These are phyloP conservation scores for Xiphydria camelus DNA, from an alignment of 2,888 invertebrate species.

Conservation along the genomic window DNA sequence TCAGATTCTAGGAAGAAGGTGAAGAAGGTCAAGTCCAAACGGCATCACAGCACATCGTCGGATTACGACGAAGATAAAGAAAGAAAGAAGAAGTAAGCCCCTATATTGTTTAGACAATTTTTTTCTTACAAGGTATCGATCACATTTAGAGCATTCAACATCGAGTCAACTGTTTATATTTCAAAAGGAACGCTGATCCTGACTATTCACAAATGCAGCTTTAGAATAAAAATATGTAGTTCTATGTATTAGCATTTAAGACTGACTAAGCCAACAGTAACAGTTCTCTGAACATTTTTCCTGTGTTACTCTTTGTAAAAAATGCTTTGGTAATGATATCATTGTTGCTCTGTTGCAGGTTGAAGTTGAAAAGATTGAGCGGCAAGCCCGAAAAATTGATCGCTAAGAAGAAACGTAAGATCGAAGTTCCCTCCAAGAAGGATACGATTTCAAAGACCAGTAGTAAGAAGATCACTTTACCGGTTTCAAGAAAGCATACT, in stretches of 20 bases:
- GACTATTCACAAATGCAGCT: too few relatives aligned
- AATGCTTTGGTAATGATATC: too few relatives aligned
- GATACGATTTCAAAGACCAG: conserved; percentile 18
- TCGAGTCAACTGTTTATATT: too few relatives aligned
- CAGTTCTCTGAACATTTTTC: too few relatives aligned
- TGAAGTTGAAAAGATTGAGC: conserved; percentile 50
- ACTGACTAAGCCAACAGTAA: too few relatives aligned
- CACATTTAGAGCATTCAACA: background rate
- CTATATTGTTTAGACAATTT: background rate
- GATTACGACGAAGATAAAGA: conserved; percentile 67
- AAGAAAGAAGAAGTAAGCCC: conserved; percentile 47
- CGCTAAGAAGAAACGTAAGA: conserved; percentile 49
- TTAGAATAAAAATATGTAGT: too few relatives aligned
- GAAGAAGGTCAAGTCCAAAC: conserved; percentile 62
- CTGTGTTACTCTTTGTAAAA: too few relatives aligned
- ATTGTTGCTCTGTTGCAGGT: conserved; percentile 32
- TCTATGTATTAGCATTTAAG: too few relatives aligned
- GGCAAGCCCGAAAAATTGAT: conserved; percentile 45
- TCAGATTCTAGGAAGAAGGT: conserved; percentile 61
- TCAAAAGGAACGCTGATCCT: too few relatives aligned
- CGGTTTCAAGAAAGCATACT: conserved; percentile 31
- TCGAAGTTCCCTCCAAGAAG: conserved; percentile 37
- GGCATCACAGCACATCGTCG: conserved; percentile 68
- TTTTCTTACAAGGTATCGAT: too few relatives aligned
- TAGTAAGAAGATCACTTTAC: conserved; percentile 15